These are phyloP conservation scores for Asteroscopus sphinx DNA, from an alignment of 2,888 invertebrate genomes.

Conservation along the genomic window DNA sequence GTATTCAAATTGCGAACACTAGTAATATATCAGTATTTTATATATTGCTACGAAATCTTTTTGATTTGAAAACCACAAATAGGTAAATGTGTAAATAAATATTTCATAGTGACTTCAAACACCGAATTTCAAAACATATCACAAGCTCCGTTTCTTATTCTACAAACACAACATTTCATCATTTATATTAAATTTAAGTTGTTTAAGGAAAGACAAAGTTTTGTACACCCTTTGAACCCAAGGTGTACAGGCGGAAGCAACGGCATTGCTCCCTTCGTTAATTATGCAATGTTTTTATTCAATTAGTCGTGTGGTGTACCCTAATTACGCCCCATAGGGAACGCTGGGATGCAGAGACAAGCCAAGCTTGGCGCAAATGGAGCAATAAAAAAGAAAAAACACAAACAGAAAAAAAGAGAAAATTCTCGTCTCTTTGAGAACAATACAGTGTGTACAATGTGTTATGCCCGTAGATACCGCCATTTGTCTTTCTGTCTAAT, in stretches of 20 bases:
- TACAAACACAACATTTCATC: conserved; percentile 39
- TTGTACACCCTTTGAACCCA: conserved; percentile 55
- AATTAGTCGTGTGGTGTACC: conserved; percentile 82
- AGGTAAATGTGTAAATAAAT: neutral
- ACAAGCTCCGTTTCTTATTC: conserved; percentile 14
- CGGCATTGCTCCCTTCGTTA: conserved; percentile 68
- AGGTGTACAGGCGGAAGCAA: conserved; percentile 41
- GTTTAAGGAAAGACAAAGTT: conserved; percentile 55
- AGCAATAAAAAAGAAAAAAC: conserved; percentile 73
- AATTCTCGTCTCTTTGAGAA: conserved; percentile 74
- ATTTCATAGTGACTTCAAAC: neutral
- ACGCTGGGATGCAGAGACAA: conserved; percentile 69
- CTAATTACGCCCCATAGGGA: conserved; percentile 80
- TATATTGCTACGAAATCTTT: no score
- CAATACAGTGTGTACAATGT: conserved; percentile 76
- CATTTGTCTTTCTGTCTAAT: conserved; percentile 85
- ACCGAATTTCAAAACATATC: conserved; percentile 24
- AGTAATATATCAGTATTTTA: no score
- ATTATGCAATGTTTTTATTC: conserved; percentile 87
- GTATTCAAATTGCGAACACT: no score
- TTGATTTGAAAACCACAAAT: no score
- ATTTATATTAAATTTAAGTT: conserved; percentile 56
- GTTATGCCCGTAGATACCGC: conserved; percentile 65
- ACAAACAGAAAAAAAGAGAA: conserved; percentile 68
- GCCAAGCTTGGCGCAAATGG: conserved; percentile 76